Conservation (phyloP, 2,888 invertebrate genomes). For the Neoscelio sp. region DNA sequence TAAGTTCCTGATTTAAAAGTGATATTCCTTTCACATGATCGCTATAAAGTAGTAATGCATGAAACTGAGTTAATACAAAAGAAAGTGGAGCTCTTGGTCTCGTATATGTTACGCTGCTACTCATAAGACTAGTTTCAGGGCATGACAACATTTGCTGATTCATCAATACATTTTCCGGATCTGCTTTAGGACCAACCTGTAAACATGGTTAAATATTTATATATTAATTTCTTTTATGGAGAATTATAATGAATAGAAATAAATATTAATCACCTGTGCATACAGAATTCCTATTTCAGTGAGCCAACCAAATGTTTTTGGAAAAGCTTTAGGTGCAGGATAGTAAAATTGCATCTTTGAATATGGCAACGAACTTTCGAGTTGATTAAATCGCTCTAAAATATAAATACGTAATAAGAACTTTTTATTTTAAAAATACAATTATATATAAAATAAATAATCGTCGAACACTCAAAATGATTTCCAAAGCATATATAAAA, state of each 20-base stretch:
- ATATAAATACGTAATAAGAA: too few species aligned
- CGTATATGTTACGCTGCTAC: constrained; percentile 69
- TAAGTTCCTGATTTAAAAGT: constrained; percentile 92
- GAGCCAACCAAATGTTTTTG: constrained; percentile 94
- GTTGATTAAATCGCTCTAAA: constrained; percentile 87
- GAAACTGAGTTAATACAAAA: constrained; percentile 95
- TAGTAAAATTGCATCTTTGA: constrained; percentile 92
- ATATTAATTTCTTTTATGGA: constrained; percentile 3
- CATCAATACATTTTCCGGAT: constrained; percentile 80
- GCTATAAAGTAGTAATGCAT: constrained; percentile 92
- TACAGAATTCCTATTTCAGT: constrained; percentile 92
- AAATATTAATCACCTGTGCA: constrained; percentile 87
- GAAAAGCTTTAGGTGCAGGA: constrained; percentile 87
- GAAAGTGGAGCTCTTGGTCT: constrained; percentile 86
- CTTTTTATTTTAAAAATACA: too few species aligned
- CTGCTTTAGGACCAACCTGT: constrained; percentile 78
- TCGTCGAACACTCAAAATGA: too few species aligned
- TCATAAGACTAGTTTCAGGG: constrained; percentile 79
- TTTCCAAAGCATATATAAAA: too few species aligned
- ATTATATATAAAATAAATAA: too few species aligned
- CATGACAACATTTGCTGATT: constrained; percentile 79
- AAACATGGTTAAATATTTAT: constrained; percentile 30
- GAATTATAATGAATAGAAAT: not conserved
- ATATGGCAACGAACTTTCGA: constrained; percentile 89
- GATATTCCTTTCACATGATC: constrained; percentile 94